phyloP scores from a whole-genome alignment of 2,797 vertebrate genomes.

The Brachymystax lenok region DNA sequence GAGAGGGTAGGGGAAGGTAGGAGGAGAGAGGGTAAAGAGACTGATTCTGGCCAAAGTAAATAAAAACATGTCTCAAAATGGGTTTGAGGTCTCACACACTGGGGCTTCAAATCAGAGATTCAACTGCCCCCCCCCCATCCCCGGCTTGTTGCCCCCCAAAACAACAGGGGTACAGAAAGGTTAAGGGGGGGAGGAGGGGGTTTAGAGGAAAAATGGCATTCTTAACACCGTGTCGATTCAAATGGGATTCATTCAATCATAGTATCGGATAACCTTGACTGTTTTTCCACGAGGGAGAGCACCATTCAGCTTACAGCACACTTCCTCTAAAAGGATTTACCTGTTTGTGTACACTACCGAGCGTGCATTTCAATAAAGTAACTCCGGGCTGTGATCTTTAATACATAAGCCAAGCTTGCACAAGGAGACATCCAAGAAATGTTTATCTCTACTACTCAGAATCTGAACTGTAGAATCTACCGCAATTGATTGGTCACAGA shows the following conservation, averaged over 20 bases:
- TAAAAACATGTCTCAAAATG: slow-evolving; percentile 67
- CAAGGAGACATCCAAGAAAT: slow-evolving; percentile 3
- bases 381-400: neutral
- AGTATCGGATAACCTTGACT: slow-evolving; percentile 50
- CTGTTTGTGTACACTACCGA: slow-evolving; percentile 30
- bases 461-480: slow-evolving; percentile 3
- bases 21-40: slow-evolving; percentile 63
- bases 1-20: too few species aligned
- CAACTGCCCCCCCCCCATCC: slow-evolving; percentile 42
- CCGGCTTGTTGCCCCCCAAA: slow-evolving; percentile 50
- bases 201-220: slow-evolving; percentile 58
- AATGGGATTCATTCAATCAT: slow-evolving; percentile 70
- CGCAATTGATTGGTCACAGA: slow-evolving; percentile 7
- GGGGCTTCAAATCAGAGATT: slow-evolving; percentile 79
- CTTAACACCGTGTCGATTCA: slow-evolving; percentile 70
- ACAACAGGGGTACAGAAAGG: slow-evolving; percentile 13
- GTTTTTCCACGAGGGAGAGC: slow-evolving; percentile 42
- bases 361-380: neutral
- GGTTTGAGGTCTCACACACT: slow-evolving; percentile 78
- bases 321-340: slow-evolving; percentile 32
- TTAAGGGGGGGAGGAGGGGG: slow-evolving; percentile 9
- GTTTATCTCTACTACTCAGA: slow-evolving; percentile 2
- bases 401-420: slow-evolving; percentile 13
- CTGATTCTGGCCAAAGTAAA: slow-evolving; percentile 62
- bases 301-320: slow-evolving; percentile 57